Conservation (phyloP, 2,113 vertebrate genomes). For the Salvelinus alpinus region DNA sequence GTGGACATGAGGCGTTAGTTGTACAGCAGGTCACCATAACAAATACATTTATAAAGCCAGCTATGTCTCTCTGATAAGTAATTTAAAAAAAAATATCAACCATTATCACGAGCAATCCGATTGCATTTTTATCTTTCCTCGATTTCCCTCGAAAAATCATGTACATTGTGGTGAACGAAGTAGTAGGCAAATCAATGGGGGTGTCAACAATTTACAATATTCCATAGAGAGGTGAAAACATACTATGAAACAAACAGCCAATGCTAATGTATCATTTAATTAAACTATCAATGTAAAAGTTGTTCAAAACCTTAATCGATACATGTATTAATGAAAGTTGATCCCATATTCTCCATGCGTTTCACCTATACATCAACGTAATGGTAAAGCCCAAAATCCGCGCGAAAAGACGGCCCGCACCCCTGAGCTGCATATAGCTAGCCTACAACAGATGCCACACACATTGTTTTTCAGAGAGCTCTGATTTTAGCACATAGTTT, state of each 20-base stretch:
- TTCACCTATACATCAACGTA: slow-evolving; percentile 15
- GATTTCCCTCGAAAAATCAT: background rate
- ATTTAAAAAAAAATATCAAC: no score
- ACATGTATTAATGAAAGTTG: background rate
- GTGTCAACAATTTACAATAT: background rate
- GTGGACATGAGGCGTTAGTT: no score
- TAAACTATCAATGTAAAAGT: background rate
- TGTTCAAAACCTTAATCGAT: background rate
- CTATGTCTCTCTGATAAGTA: no score
- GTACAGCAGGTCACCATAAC: no score
- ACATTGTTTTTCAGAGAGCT: slow-evolving; percentile 20
- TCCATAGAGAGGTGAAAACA: background rate
- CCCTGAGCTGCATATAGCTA: slow-evolving; percentile 62
- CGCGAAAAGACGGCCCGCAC: slow-evolving; percentile 84
- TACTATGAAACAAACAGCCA: background rate
- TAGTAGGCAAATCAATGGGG: background rate
- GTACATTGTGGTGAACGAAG: background rate
- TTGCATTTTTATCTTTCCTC: no score
- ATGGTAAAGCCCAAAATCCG: slow-evolving; percentile 76
- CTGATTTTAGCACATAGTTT: slow-evolving; percentile 36
- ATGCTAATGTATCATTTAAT: background rate
- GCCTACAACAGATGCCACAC: slow-evolving; percentile 18
- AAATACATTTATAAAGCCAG: no score
- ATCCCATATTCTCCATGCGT: background rate
- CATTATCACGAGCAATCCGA: no score